These are phyloP conservation scores for Miltochrista miniata DNA, from an alignment of 2,888 invertebrate species.

Conservation along the genomic window DNA sequence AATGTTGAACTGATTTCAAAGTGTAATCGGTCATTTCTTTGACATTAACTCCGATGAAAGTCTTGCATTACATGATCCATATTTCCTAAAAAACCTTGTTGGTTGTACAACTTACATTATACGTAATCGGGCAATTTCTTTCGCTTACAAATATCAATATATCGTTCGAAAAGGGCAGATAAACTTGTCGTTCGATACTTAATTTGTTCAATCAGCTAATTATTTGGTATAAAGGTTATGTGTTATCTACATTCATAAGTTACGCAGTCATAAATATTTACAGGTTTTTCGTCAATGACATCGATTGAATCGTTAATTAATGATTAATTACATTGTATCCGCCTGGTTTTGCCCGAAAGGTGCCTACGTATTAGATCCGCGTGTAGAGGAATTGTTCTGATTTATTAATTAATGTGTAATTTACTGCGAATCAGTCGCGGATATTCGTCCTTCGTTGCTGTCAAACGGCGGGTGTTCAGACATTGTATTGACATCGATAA, in stretches of 20 bases:
- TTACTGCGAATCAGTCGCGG: slow-evolving; percentile 71
- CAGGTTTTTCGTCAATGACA: slow-evolving; percentile 27
- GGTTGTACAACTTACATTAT: slow-evolving; percentile 22
- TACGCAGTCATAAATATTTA: slow-evolving; percentile 10
- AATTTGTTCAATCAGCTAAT: not conserved
- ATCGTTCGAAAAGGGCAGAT: slow-evolving; percentile 31
- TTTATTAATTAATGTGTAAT: slow-evolving; percentile 74
- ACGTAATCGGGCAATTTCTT: slow-evolving; percentile 31
- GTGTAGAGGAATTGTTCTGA: slow-evolving; percentile 64
- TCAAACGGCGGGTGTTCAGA: slow-evolving; percentile 39
- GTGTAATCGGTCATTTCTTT: slow-evolving; percentile 34
- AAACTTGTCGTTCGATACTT: slow-evolving; percentile 6
- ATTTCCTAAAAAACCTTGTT: slow-evolving; percentile 32
- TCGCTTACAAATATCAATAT: slow-evolving; percentile 36
- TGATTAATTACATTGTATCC: slow-evolving; percentile 36
- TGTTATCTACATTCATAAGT: not conserved
- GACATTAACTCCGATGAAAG: slow-evolving; percentile 31
- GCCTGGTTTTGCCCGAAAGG: slow-evolving; percentile 38
- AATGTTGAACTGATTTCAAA: slow-evolving; percentile 34
- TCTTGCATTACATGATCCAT: slow-evolving; percentile 32
- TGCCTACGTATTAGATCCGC: slow-evolving; percentile 60
- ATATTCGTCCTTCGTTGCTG: slow-evolving; percentile 54
- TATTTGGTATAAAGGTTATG: not conserved
- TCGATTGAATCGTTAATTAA: slow-evolving; percentile 35
- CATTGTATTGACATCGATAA: slow-evolving; percentile 51